Percentiles rank a stretch among this genome's conserved stretches.
These are phyloP conservation scores for Hydrocynus forskahlii DNA, from an alignment of 2,797 vertebrate genomes.

Conservation along the genomic window DNA sequence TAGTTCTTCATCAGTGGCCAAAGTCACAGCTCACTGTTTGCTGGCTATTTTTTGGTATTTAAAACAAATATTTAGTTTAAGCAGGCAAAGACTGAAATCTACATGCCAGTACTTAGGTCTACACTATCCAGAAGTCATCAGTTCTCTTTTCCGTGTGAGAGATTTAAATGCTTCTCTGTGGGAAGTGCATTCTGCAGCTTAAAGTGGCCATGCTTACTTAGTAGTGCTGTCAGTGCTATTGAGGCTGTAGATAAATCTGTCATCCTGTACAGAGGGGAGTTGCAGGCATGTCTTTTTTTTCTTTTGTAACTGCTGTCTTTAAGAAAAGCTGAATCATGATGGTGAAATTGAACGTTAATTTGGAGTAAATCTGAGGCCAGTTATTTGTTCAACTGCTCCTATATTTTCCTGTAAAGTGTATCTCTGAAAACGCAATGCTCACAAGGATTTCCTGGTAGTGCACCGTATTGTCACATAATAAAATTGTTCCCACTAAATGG, in stretches of 20 bases:
- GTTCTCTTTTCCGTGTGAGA: constrained; percentile 35
- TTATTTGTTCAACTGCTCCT: background rate
- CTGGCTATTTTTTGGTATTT: no score
- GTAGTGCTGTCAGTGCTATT: constrained; percentile 22
- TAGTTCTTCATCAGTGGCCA: no score
- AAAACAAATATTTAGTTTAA: no score
- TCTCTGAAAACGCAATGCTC: background rate
- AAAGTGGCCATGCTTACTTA: constrained; percentile 19
- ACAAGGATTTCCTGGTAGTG: background rate
- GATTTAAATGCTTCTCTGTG: constrained; percentile 34
- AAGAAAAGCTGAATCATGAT: constrained; percentile 34
- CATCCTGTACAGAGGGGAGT: background rate
- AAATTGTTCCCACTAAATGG: background rate
- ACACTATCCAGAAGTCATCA: constrained; percentile 32
- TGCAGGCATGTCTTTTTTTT: background rate
- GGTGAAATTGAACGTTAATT: constrained; percentile 14
- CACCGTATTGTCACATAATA: no score
- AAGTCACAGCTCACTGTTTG: no score
- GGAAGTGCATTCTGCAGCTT: constrained; percentile 22
- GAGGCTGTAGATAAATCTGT: constrained; percentile 33
- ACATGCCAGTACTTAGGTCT: constrained; percentile 27
- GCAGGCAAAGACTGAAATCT: constrained; percentile 19
- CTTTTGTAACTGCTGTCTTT: constrained; percentile 8
- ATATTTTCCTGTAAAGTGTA: background rate
- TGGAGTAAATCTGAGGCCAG: background rate